Evolutionary conservation across 1,140 invertebrate species (phyloP).

Genomic region (Heliothis subflexa): DNA sequence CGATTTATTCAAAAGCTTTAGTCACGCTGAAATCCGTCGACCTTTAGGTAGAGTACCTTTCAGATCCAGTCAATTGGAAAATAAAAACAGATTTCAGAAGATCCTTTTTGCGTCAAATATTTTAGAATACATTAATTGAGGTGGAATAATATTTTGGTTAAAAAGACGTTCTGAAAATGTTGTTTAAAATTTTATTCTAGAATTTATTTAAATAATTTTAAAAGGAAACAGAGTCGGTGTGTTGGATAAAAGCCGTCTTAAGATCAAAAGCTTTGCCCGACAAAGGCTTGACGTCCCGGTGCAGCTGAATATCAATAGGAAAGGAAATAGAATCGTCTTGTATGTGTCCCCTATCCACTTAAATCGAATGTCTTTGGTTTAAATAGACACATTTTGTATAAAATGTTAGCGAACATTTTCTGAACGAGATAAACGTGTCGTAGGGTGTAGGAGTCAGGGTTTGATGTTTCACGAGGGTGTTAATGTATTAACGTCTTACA

Average conservation of each 20-base stretch:
- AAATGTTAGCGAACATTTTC: no score
- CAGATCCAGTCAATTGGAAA: slow-evolving; percentile 1
- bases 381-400: not conserved
- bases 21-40: not conserved
- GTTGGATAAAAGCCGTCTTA: not conserved
- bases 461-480: no score
- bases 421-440: no score
- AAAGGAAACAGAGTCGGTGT: no score
- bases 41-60: not conserved
- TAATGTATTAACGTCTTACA: no score
- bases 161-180: not conserved
- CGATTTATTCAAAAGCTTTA: slow-evolving; percentile 14
- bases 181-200: no score
- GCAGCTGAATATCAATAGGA: slow-evolving; percentile 19
- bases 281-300: not conserved
- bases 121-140: not conserved
- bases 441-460: no score
- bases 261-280: not conserved
- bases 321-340: slow-evolving; percentile 7
- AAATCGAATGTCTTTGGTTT: not conserved
- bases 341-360: not conserved
- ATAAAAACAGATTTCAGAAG: slow-evolving; percentile 24
- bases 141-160: not conserved
- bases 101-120: not conserved
- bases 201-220: no score